These are phyloP conservation scores for Microtus montanus DNA, from an alignment of 2,113 vertebrate species.

Conservation along the genomic window DNA sequence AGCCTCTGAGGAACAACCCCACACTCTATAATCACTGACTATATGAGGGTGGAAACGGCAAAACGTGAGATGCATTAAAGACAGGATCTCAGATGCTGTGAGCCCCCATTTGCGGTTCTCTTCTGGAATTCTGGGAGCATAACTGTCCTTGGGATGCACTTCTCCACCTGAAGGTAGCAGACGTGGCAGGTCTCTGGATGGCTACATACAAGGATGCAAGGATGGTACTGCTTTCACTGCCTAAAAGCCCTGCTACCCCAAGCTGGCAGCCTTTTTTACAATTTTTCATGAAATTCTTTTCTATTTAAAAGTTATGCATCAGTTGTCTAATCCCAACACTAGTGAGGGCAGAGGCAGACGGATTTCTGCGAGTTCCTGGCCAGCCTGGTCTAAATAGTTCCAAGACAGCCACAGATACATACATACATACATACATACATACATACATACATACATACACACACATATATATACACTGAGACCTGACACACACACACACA, in stretches of 20 bases:
- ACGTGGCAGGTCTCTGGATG: no score
- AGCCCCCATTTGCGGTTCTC: not conserved
- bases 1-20: not conserved
- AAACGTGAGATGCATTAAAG: not conserved
- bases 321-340: not conserved
- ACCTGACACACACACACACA: not conserved
- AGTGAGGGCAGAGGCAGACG: not conserved
- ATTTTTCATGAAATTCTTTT: not conserved
- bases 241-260: not conserved
- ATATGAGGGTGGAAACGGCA: not conserved
- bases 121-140: not conserved
- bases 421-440: not conserved
- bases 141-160: not conserved
- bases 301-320: not conserved
- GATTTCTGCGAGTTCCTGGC: not conserved
- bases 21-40: not conserved
- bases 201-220: not conserved
- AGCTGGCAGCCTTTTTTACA: not conserved
- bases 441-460: not conserved
- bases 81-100: not conserved
- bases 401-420: not conserved
- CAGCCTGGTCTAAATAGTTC: not conserved
- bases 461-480: rapidly evolving
- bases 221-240: not conserved
- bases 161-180: not conserved